Conservation (phyloP, 2,888 invertebrate species). For the Zele albiditarsus region DNA sequence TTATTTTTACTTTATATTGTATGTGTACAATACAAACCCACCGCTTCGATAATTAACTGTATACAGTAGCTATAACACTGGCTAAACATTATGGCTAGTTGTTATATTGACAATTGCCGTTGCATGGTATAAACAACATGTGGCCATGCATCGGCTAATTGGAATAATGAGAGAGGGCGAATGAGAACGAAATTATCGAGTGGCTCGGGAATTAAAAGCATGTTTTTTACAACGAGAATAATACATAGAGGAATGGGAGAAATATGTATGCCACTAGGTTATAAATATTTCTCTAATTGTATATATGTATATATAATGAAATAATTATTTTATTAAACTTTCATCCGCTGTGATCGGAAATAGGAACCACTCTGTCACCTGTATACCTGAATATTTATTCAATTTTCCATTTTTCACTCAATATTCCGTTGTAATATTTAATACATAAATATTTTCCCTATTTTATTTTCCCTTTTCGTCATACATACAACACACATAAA, state of each 20-base stretch:
- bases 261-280: background rate
- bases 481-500: background rate
- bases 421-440: background rate
- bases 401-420: background rate
- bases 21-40: background rate
- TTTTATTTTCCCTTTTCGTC: background rate
- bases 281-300: background rate
- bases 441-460: no score
- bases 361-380: background rate
- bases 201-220: constrained; percentile 41
- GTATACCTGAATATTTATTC: background rate
- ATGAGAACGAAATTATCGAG: constrained; percentile 43
- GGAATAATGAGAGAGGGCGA: constrained; percentile 40
- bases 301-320: constrained; percentile 51
- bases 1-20: constrained; percentile 4
- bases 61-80: background rate
- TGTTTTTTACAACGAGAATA: constrained; percentile 37
- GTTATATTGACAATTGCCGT: background rate
- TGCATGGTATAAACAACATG: constrained; percentile 36
- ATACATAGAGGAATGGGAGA: background rate
- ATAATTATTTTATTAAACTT: constrained; percentile 63
- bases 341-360: constrained; percentile 49
- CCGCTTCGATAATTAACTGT: background rate
- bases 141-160: constrained; percentile 44
- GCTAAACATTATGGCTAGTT: background rate